Base-by-base conservation (phyloP, 2,797 vertebrate species). In the Triplophysa bombifrons region DNA sequence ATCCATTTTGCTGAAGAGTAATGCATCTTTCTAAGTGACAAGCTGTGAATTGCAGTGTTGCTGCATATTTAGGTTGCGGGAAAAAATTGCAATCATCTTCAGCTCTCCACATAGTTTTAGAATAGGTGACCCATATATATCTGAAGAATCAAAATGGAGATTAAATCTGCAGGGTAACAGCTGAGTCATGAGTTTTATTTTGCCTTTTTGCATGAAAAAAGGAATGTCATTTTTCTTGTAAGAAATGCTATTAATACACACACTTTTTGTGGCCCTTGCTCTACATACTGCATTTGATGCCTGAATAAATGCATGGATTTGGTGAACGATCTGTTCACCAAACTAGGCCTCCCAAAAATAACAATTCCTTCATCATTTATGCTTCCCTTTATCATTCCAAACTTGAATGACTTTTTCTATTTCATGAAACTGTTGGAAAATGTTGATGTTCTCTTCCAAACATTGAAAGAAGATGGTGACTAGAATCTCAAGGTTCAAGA, bases 41-140 rank as follows among this genome's bases (percentile, higher is more conserved):
- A 74, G 87, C 81, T 82, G 65, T 80, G 83, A 84, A 85, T 68
- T 85, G 85, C 85, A 88, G 81, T 16, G 14, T 85, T 80, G 86
- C 85, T 78, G 58, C 84, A 85, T 78, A 80, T 87, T 76, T 41
- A 86, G 70, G 86, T 51, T 63, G 27, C 7, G 25, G 17, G 30
- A 34, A 63, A 27, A 60, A 34, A 25, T 46, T 83, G 83, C 72
- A 86, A 86, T 87, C 86, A 87, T 87, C 87, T 81, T 83, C 81
- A 85, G 58, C 68, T 81, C 74, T 80, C 81, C 38, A 38, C 48
- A 78, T 72, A 30, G 78, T 71, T 87, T 86, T 84, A 74, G 72
- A 77, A 79, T 79, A 78, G 71, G 53, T 65, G 67, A 67, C 76
- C 65, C 60, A 56, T 72, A 84, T 74, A 64, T 81, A 75, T 82